These are phyloP conservation scores for Chloropsis cyanopogon DNA, from an alignment of 2,113 vertebrate species.

Conservation along the genomic window DNA sequence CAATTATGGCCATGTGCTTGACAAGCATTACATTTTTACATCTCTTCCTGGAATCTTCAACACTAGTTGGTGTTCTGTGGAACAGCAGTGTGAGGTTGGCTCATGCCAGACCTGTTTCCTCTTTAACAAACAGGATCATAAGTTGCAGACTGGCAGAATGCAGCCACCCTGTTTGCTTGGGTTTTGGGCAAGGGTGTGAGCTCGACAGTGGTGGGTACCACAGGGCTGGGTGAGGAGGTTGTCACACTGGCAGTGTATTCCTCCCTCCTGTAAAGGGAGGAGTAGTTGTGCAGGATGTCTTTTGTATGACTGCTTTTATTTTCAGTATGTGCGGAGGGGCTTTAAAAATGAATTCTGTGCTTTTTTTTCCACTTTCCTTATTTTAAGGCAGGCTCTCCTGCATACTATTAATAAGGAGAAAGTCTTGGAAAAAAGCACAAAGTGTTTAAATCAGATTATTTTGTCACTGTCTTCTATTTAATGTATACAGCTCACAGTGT, in stretches of 20 bases:
- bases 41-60: fast-evolving
- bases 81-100: fast-evolving
- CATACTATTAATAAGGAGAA: background rate
- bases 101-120: background rate
- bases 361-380: background rate
- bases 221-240: background rate
- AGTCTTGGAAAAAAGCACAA: background rate
- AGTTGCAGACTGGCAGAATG: background rate
- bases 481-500: background rate
- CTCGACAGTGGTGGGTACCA: background rate
- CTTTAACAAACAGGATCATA: background rate
- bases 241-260: background rate
- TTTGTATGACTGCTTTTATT: background rate
- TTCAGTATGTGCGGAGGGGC: background rate
- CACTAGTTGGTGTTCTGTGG: background rate
- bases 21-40: background rate
- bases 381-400: background rate
- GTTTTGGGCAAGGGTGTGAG: background rate
- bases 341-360: background rate
- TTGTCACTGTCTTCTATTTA: background rate
- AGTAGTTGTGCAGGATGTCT: background rate
- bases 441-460: background rate
- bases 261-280: background rate
- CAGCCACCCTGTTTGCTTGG: background rate
- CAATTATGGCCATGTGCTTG: background rate